phyloP scores from a whole-genome alignment of 2,888 invertebrate genomes.

The Drosophila anomalata region DNA sequence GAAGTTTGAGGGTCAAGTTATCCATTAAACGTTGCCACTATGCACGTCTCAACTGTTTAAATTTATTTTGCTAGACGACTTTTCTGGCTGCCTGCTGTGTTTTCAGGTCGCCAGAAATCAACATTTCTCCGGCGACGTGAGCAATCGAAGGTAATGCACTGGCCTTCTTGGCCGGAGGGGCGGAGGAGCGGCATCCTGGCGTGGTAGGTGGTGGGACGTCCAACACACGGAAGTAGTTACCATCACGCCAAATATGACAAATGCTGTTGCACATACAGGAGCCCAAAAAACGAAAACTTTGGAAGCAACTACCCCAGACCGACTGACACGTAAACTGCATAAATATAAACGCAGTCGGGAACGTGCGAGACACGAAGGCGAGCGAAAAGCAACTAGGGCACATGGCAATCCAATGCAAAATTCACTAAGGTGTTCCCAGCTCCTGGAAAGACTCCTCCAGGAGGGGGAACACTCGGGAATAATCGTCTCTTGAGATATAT shows the following conservation, averaged over 20 bases:
- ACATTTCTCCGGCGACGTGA: constrained; percentile 67
- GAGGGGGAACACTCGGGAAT: not conserved
- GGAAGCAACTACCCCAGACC: constrained; percentile 31
- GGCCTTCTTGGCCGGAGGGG: not conserved
- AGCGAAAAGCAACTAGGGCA: constrained; percentile 34
- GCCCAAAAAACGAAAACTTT: constrained; percentile 3
- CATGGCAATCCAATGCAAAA: constrained; percentile 48
- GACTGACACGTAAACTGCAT: constrained; percentile 74
- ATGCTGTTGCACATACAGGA: constrained; percentile 53
- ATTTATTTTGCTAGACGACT: constrained; percentile 70
- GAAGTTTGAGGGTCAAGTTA: not conserved
- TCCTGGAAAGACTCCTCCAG: not conserved
- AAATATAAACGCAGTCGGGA: constrained; percentile 73
- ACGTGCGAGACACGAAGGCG: constrained; percentile 56
- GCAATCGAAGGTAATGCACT: constrained; percentile 73
- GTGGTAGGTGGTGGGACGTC: constrained; percentile 14
- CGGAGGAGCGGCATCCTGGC: not conserved
- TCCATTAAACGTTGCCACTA: constrained; percentile 30
- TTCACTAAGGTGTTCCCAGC: constrained; percentile 37
- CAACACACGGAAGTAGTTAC: constrained; percentile 76
- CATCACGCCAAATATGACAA: constrained; percentile 77
- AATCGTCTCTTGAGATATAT: not conserved
- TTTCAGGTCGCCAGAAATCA: constrained; percentile 76
- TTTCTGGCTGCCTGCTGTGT: constrained; percentile 34
- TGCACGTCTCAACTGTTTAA: constrained; percentile 73